phyloP scores from a whole-genome alignment of 2,888 invertebrate genomes.

The Phorcus lineatus region DNA sequence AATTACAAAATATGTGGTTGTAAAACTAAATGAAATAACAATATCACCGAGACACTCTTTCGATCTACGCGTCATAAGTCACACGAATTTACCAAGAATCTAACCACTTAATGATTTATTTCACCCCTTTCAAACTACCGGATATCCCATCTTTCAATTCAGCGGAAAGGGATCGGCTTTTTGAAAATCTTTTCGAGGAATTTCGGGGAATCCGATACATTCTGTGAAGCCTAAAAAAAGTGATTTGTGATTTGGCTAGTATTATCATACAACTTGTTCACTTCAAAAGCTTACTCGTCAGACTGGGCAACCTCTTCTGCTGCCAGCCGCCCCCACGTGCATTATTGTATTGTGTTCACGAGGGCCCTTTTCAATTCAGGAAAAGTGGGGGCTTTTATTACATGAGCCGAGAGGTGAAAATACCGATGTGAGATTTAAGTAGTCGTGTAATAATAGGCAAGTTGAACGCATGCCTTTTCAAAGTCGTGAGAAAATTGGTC shows the following conservation, averaged over 20 bases:
- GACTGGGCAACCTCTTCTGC: not conserved
- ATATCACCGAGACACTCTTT: too few species aligned
- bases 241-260: too few species aligned
- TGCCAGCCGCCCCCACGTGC: not conserved
- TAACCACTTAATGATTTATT: too few species aligned
- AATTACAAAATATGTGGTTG: too few species aligned
- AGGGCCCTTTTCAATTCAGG: not conserved
- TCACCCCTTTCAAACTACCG: too few species aligned
- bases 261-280: too few species aligned
- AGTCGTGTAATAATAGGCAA: not conserved
- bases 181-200: not conserved
- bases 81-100: too few species aligned
- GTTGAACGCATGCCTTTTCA: not conserved
- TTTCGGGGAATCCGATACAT: not conserved
- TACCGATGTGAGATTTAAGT: not conserved
- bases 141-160: not conserved
- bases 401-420: not conserved
- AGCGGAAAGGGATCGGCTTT: not conserved
- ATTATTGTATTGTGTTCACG: not conserved
- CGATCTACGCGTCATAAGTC: too few species aligned
- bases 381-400: not conserved
- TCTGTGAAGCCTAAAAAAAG: too few species aligned
- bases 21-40: too few species aligned
- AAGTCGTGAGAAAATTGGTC: not conserved
- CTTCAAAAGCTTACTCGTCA: too few species aligned